These are phyloP conservation scores for Gavialis gangeticus DNA, from an alignment of 2,113 vertebrate genomes.

Conservation along the genomic window DNA sequence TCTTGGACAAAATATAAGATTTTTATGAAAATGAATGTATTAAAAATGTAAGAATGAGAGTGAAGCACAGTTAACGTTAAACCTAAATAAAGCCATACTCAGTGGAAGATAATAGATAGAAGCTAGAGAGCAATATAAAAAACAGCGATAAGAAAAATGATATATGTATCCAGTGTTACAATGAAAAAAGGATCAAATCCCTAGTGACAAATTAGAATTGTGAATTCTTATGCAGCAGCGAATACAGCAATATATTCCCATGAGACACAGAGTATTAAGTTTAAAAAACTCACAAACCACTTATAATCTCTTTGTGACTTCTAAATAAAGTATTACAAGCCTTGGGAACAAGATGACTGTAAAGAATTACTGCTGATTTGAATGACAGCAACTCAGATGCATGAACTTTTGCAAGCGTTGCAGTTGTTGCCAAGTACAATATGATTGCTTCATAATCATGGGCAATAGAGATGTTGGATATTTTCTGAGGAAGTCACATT, in stretches of 20 bases:
- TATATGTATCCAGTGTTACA: not conserved
- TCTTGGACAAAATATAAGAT: not conserved
- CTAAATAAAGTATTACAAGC: constrained; percentile 42
- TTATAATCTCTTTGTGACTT: constrained; percentile 9
- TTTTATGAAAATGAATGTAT: not conserved
- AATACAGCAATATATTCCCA: not conserved
- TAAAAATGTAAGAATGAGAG: not conserved
- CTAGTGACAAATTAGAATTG: constrained; percentile 42
- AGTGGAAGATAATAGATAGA: not conserved
- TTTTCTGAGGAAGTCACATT: constrained; percentile 58
- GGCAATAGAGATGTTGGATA: constrained; percentile 42
- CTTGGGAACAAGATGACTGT: constrained; percentile 1
- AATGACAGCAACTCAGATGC: constrained; percentile 7
- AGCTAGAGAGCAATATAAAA: not conserved
- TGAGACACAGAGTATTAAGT: not conserved
- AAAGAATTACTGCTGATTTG: constrained; percentile 55
- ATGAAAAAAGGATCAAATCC: constrained; percentile 11
- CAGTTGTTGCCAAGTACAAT: constrained; percentile 28
- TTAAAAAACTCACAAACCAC: not conserved
- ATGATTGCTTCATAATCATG: constrained; percentile 59
- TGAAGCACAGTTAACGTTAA: not conserved
- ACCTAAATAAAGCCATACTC: not conserved
- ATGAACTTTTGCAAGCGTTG: not conserved
- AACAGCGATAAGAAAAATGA: not conserved
- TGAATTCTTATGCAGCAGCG: constrained; percentile 28